Evolutionary conservation across 2,113 vertebrate genomes (phyloP).

Genomic region (Hystrix cristata): DNA sequence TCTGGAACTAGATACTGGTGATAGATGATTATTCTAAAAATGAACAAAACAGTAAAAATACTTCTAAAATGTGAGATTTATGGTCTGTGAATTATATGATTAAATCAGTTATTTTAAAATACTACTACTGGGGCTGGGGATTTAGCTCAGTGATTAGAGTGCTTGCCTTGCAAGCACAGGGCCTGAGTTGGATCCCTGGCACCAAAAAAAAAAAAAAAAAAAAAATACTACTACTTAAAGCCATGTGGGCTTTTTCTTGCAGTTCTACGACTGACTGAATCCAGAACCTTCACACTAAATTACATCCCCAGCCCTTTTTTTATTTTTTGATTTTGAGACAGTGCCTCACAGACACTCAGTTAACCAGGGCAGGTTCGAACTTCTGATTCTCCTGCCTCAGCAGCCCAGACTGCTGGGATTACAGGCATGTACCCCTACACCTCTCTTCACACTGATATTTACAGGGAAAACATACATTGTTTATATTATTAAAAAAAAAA

Average conservation of each 20-base stretch:
- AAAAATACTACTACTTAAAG: neutral
- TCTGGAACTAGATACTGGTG: neutral
- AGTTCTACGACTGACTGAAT: neutral
- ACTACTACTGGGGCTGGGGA: neutral
- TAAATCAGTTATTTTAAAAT: constrained; percentile 43
- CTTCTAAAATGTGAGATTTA: neutral
- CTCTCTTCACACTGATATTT: constrained; percentile 27
- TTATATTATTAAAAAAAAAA: neutral
- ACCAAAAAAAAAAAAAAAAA: no score
- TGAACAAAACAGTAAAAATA: neutral
- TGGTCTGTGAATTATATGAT: neutral
- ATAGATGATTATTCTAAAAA: constrained; percentile 19
- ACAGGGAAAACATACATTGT: neutral
- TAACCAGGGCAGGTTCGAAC: no score
- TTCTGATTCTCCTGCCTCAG: neutral
- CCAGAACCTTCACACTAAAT: neutral
- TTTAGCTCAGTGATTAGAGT: no score
- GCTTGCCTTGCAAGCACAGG: no score
- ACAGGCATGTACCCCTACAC: neutral
- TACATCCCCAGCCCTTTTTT: neutral
- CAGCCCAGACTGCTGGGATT: neutral
- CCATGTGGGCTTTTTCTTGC: neutral
- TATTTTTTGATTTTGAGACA: neutral
- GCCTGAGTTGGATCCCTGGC: no score
- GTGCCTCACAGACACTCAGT: neutral